These are phyloP conservation scores for Malacosoma neustria DNA, from an alignment of 2,888 invertebrate genomes.

Conservation along the genomic window DNA sequence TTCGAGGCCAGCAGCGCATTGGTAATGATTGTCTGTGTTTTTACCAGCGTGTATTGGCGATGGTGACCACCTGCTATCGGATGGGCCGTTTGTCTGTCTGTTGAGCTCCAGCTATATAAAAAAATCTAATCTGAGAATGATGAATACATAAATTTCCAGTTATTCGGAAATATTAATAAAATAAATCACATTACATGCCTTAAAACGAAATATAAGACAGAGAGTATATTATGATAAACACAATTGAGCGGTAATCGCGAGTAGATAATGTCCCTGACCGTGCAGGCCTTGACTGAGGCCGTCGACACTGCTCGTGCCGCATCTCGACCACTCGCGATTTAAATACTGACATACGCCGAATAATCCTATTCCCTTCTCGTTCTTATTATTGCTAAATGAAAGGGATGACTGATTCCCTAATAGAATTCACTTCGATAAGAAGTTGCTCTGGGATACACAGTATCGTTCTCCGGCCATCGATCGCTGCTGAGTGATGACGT, in stretches of 20 bases:
- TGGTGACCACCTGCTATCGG: too few species aligned
- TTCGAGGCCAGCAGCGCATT: too few species aligned
- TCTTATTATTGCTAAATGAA: conserved; percentile 11
- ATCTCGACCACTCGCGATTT: conserved; percentile 18
- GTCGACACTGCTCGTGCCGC: conserved; percentile 35
- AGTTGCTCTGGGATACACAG: conserved; percentile 12
- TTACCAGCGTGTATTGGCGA: too few species aligned
- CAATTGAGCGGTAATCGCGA: background rate
- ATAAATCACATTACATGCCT: background rate
- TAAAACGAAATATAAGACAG: background rate
- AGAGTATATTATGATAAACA: background rate
- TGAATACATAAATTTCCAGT: too few species aligned
- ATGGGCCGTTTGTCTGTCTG: too few species aligned
- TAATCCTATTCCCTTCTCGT: conserved; percentile 10
- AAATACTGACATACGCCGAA: conserved; percentile 7
- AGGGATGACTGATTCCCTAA: conserved; percentile 12
- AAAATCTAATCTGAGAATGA: too few species aligned
- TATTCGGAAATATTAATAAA: background rate
- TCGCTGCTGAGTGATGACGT: conserved; percentile 7
- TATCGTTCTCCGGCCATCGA: conserved; percentile 16
- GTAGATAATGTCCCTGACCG: conserved; percentile 65
- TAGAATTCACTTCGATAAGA: conserved; percentile 17
- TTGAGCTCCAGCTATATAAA: too few species aligned
- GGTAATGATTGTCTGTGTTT: too few species aligned
- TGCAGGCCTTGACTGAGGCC: conserved; percentile 59